Evolutionary conservation across 2,888 invertebrate species (phyloP).

Genomic region (Tromatobia lineatoria): DNA sequence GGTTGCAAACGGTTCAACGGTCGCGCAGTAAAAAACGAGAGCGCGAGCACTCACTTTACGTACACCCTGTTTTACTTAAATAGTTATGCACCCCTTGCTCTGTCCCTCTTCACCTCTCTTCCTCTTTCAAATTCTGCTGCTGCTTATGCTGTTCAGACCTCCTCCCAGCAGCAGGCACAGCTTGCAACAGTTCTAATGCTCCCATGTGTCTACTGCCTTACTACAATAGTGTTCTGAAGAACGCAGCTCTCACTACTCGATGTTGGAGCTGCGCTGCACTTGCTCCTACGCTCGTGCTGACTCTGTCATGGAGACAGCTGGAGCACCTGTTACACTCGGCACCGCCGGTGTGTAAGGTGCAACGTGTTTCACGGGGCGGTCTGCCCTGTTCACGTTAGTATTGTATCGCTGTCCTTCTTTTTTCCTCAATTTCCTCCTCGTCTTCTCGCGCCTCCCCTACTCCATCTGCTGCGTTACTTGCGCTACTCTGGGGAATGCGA

Average conservation of each 20-base stretch:
- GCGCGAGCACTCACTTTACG: constrained; percentile 67
- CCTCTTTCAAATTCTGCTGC: constrained; percentile 26
- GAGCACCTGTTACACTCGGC: constrained; percentile 81
- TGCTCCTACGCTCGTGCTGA: constrained; percentile 71
- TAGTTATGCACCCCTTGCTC: constrained; percentile 82
- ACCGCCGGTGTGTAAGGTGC: constrained; percentile 79
- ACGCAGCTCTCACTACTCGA: constrained; percentile 33
- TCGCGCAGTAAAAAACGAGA: constrained; percentile 73
- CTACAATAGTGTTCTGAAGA: constrained; percentile 21
- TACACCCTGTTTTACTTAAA: constrained; percentile 73
- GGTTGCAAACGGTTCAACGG: constrained; percentile 79
- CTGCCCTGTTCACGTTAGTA: constrained; percentile 47
- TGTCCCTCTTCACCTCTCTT: constrained; percentile 22
- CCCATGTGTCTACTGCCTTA: constrained; percentile 48
- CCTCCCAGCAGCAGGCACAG: constrained; percentile 43
- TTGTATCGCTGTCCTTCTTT: constrained; percentile 27
- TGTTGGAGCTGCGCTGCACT: constrained; percentile 53
- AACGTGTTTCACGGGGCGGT: constrained; percentile 73
- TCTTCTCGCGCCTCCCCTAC: constrained; percentile 41
- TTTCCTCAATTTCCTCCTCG: constrained; percentile 37
- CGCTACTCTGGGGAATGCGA: constrained; percentile 45
- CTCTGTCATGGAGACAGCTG: constrained; percentile 82
- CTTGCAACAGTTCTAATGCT: constrained; percentile 61
- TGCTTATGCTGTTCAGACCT: constrained; percentile 7
- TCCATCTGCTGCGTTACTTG: constrained; percentile 55